Evolutionary conservation across 1,140 invertebrate genomes (phyloP).

Genomic region (Drosophila albomicans): DNA sequence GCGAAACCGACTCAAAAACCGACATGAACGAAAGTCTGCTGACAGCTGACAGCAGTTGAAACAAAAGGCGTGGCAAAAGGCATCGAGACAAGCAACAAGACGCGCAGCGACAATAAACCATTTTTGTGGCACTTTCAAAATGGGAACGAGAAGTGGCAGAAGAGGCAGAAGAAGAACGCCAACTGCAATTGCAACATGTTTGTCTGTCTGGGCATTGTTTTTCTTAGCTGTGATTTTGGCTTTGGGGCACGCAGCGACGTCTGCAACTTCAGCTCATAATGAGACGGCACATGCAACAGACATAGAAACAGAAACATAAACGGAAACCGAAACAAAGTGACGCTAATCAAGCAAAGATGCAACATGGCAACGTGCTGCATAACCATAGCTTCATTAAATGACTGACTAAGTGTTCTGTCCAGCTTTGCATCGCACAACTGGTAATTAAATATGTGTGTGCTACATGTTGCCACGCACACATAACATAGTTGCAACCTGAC

Average conservation of each 20-base stretch:
- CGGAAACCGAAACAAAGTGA: constrained; percentile 41
- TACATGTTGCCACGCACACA: not conserved
- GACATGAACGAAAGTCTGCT: constrained; percentile 12
- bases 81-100: constrained; percentile 42
- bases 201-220: constrained; percentile 56
- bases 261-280: constrained; percentile 1
- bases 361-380: constrained; percentile 27
- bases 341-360: constrained; percentile 60
- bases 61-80: constrained; percentile 40
- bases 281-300: constrained; percentile 4
- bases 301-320: not conserved
- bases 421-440: constrained; percentile 26
- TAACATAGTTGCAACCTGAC: constrained; percentile 12
- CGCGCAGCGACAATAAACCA: constrained; percentile 55
- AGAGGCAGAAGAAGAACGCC: not conserved
- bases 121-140: constrained; percentile 42
- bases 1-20: constrained; percentile 4
- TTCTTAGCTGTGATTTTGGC: constrained; percentile 27
- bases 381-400: constrained; percentile 66
- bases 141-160: not conserved
- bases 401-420: constrained; percentile 16
- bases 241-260: constrained; percentile 6
- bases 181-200: not conserved
- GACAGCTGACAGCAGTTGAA: constrained; percentile 57
- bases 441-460: constrained; percentile 34